phyloP scores from a whole-genome alignment of 2,113 vertebrate genomes.

The Edolisoma coerulescens region DNA sequence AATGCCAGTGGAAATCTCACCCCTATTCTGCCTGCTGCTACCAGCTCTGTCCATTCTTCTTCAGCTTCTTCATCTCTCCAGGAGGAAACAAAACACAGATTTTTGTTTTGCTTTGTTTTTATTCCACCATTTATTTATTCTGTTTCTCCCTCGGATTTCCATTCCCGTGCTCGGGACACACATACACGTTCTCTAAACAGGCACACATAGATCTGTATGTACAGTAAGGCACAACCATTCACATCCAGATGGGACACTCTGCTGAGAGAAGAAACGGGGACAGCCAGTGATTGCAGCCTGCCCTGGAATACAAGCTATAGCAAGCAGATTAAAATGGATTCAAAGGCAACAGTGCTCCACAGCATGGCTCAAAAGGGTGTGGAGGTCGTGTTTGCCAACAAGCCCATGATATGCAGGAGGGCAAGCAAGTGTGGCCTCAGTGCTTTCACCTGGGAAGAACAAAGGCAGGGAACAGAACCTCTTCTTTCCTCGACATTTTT shows the following conservation, averaged over 20 bases:
- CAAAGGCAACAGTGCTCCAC: background rate
- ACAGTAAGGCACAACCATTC: constrained; percentile 25
- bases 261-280: background rate
- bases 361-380: background rate
- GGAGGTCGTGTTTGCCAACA: background rate
- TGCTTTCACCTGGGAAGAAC: background rate
- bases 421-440: background rate
- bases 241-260: background rate
- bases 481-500: background rate
- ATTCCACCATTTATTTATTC: constrained; percentile 1
- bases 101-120: background rate
- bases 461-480: background rate
- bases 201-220: background rate
- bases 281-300: background rate
- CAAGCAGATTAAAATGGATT: constrained; percentile 19
- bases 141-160: background rate
- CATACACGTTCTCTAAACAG: background rate
- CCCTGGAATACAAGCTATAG: background rate
- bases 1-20: background rate
- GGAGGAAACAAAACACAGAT: background rate
- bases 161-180: background rate
- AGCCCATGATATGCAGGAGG: background rate
- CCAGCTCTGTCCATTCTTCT: background rate
- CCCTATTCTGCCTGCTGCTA: background rate
- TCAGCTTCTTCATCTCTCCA: background rate